Conservation (phyloP, 2,113 vertebrate species). For the Syngnathus floridae region DNA sequence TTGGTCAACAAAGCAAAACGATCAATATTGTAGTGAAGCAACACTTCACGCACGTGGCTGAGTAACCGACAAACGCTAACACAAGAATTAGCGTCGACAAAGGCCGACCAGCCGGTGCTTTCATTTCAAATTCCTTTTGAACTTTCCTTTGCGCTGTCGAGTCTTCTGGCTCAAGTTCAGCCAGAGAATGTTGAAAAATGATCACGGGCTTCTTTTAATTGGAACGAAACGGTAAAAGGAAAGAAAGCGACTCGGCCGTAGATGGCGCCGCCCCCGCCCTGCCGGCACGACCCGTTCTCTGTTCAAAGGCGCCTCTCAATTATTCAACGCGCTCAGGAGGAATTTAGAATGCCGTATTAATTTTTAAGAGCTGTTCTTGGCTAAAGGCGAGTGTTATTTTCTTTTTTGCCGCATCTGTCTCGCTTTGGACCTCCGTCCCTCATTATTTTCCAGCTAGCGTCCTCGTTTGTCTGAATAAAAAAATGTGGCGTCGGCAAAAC, state of each 20-base stretch:
- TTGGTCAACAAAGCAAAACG: not conserved
- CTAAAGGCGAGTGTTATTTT: constrained; percentile 47
- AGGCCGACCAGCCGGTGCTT: not conserved
- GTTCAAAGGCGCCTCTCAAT: constrained; percentile 61
- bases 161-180: not conserved
- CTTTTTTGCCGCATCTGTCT: constrained; percentile 24
- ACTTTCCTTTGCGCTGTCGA: not conserved
- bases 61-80: no score
- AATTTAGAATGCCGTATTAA: constrained; percentile 67
- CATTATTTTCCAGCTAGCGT: constrained; percentile 56
- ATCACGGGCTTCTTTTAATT: not conserved
- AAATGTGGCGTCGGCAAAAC: constrained; percentile 43
- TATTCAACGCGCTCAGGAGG: constrained; percentile 65
- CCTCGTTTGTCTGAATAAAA: constrained; percentile 57
- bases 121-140: not conserved
- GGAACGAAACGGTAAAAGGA: constrained; percentile 1
- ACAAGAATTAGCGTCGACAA: not conserved
- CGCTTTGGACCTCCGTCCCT: constrained; percentile 41
- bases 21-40: not conserved
- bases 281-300: constrained; percentile 39
- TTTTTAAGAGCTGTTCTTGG: constrained; percentile 65
- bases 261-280: constrained; percentile 10
- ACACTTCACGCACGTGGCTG: not conserved
- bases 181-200: not conserved
- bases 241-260: not conserved